These are phyloP conservation scores for Procavia capensis DNA, from an alignment of 2,113 vertebrate species.

Conservation along the genomic window DNA sequence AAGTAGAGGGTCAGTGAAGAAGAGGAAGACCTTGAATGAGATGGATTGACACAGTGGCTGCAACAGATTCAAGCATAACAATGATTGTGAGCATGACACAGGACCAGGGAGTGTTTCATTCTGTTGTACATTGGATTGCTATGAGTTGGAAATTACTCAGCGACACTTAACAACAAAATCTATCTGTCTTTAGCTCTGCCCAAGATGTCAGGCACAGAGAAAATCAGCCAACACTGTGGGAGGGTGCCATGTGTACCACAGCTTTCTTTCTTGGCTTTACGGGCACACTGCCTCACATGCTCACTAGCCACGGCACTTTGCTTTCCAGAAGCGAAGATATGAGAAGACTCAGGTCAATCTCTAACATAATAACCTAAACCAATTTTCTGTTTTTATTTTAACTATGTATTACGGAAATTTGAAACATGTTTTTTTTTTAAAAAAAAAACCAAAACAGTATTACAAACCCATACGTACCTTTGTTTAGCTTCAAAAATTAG, in stretches of 20 bases:
- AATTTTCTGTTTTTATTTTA: slow-evolving; percentile 33
- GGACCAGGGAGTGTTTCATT: too few species aligned
- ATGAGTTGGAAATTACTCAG: too few species aligned
- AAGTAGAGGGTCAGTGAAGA: too few species aligned
- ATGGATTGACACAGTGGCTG: too few species aligned
- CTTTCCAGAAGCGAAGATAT: not conserved
- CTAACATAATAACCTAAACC: not conserved
- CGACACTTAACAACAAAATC: too few species aligned
- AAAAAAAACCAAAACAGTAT: not conserved
- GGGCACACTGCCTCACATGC: fast-evolving
- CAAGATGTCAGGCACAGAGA: not conserved
- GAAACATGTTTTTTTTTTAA: too few species aligned
- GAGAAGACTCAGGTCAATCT: not conserved
- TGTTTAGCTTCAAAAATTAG: not conserved
- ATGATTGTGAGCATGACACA: too few species aligned
- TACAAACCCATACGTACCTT: not conserved
- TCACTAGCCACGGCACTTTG: too few species aligned
- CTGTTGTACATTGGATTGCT: too few species aligned
- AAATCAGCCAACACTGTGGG: not conserved
- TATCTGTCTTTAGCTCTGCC: not conserved
- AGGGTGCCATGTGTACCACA: not conserved
- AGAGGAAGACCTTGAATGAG: too few species aligned
- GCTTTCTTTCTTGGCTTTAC: not conserved
- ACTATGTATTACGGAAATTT: not conserved
- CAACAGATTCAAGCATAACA: too few species aligned